Conservation (phyloP, 2,797 vertebrate genomes). For the Remorina albescens region DNA sequence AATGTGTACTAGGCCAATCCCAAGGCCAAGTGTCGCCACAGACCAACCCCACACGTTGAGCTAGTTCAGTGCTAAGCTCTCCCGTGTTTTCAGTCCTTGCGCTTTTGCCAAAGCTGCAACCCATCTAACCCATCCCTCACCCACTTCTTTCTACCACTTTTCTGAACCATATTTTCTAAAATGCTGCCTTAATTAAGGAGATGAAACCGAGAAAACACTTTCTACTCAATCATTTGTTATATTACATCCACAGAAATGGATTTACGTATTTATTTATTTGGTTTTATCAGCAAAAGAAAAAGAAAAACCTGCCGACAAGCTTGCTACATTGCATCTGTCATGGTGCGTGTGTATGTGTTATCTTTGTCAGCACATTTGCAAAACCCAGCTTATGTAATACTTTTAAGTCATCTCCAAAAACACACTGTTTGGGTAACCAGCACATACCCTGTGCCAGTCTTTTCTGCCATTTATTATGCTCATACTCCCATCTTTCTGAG, state of each 20-base stretch:
- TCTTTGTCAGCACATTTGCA: constrained; percentile 13
- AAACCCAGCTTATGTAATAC: background rate
- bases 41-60: constrained; percentile 15
- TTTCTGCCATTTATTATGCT: background rate
- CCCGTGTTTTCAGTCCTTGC: background rate
- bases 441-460: background rate
- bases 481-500: too few species aligned
- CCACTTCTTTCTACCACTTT: background rate
- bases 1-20: constrained; percentile 41
- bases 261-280: background rate
- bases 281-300: background rate
- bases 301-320: background rate
- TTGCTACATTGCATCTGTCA: constrained; percentile 5
- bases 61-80: constrained; percentile 10
- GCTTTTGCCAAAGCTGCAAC: background rate
- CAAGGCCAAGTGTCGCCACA: constrained; percentile 41
- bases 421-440: background rate
- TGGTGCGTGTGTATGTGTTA: constrained; percentile 5
- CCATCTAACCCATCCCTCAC: background rate
- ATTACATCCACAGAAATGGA: background rate
- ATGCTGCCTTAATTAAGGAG: background rate
- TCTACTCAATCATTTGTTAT: background rate
- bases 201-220: background rate
- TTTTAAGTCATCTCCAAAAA: constrained; percentile 8
- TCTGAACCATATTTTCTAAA: too few species aligned